phyloP scores from a whole-genome alignment of 2,797 vertebrate genomes.

The Karalla daura region DNA sequence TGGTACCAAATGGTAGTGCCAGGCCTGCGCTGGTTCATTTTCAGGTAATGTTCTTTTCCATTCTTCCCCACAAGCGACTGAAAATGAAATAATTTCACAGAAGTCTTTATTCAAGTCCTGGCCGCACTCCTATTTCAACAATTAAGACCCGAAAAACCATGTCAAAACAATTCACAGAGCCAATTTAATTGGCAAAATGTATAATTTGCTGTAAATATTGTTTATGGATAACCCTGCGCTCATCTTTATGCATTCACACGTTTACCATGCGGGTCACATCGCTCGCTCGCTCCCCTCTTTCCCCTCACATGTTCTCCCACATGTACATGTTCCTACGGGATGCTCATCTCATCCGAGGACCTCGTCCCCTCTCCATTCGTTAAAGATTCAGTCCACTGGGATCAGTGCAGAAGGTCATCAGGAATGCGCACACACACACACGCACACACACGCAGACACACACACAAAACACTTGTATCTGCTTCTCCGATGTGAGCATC shows the following conservation, averaged over 20 bases:
- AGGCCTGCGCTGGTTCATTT: neutral
- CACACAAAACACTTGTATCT: no score
- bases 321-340: neutral
- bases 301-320: neutral
- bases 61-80: neutral
- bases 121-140: neutral
- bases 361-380: neutral
- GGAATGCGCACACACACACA: neutral
- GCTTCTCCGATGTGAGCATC: neutral
- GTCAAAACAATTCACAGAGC: no score
- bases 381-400: neutral
- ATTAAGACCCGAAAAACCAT: neutral
- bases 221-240: no score
- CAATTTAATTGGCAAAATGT: no score
- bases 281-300: neutral
- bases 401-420: conserved; percentile 25
- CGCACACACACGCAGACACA: conserved; percentile 4
- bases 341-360: conserved; percentile 4
- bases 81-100: no score
- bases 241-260: neutral
- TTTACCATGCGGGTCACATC: conserved; percentile 24
- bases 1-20: neutral
- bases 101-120: neutral
- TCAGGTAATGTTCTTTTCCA: neutral
- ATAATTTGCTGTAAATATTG: no score